Base-by-base conservation (phyloP, 2,113 vertebrate species). In the Sylvietta virens region DNA sequence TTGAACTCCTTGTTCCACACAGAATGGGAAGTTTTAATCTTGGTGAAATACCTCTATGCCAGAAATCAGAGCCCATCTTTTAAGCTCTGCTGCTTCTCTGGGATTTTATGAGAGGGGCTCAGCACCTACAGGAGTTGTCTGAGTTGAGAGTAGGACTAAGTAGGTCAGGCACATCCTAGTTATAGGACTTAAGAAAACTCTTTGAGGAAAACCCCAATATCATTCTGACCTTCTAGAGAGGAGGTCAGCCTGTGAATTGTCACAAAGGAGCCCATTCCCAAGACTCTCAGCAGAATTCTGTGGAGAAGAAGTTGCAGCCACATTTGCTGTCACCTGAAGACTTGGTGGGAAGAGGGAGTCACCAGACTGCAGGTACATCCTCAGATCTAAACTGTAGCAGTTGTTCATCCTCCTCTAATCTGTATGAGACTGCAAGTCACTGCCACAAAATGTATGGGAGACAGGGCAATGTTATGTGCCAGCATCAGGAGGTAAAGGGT, bases 271-370 rank as follows among this genome's bases (percentile, higher is more conserved):
- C 45, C 35, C 4, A 2, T 69, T 67, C 47, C 37, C 66, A 73
- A n/a, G 69, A 60, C 22, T 23, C 15, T 40, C 60, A 69, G 3
- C n/a, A 26, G 40, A 60, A 51, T n/a, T 21, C 53, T 19, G 4
- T 42, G 58, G 17, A 65, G 48, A 57, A 54, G 65, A 73, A 81
- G 35, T 37, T 67, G 12, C 57, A 70, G 71, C n/a, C 44, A 13
- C 16, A 2, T n/a, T 73, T 97, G 74, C 93, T 95, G 40, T 87
- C 81, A 58, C 84, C 94, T 44, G 79, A 81, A 72, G 85, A 88
- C 47, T 83, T 94, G 39, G 22, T 64, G 17, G 77, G 93, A 65
- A 66, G 58, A 61, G 4, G 15, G 73, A 50, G n/a, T 42, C 56
- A 51, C 57, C 39, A 50, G 45, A 67, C 26, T 47, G 15, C 80